phyloP scores from a whole-genome alignment of 1,140 invertebrate species.

The Drosophila varians region DNA sequence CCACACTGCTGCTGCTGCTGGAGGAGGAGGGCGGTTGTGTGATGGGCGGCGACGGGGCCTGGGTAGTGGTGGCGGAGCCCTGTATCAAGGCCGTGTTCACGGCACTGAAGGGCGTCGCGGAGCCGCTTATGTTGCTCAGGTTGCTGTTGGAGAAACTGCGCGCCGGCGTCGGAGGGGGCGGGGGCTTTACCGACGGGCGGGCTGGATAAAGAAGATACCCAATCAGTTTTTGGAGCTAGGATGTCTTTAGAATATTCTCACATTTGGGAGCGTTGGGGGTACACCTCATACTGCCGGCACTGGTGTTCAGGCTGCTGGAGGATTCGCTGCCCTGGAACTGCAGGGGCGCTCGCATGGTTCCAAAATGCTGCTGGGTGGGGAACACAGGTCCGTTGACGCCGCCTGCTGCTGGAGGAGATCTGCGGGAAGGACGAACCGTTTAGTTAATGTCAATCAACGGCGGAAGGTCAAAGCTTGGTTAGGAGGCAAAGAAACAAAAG shows the following conservation, averaged over 20 bases:
- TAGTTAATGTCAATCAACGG: neutral
- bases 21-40: constrained; percentile 65
- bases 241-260: constrained; percentile 24
- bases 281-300: constrained; percentile 58
- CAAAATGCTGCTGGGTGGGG: constrained; percentile 77
- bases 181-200: constrained; percentile 79
- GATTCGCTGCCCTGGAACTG: constrained; percentile 59
- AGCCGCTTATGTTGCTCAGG: constrained; percentile 52
- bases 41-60: constrained; percentile 52
- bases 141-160: constrained; percentile 83
- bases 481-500: constrained; percentile 27
- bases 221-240: neutral
- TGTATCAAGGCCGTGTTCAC: constrained; percentile 71
- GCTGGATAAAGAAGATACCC: constrained; percentile 16
- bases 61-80: constrained; percentile 41
- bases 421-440: constrained; percentile 7
- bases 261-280: constrained; percentile 79
- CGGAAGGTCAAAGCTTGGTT: neutral
- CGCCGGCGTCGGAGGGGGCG: constrained; percentile 79
- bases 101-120: constrained; percentile 47
- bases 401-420: constrained; percentile 75
- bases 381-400: constrained; percentile 67
- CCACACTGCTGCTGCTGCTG: constrained; percentile 73
- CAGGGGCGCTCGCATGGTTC: constrained; percentile 71
- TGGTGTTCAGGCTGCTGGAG: constrained; percentile 51